Base-by-base conservation (phyloP, 1,140 invertebrate genomes). In the Hypsibius dujardini region DNA sequence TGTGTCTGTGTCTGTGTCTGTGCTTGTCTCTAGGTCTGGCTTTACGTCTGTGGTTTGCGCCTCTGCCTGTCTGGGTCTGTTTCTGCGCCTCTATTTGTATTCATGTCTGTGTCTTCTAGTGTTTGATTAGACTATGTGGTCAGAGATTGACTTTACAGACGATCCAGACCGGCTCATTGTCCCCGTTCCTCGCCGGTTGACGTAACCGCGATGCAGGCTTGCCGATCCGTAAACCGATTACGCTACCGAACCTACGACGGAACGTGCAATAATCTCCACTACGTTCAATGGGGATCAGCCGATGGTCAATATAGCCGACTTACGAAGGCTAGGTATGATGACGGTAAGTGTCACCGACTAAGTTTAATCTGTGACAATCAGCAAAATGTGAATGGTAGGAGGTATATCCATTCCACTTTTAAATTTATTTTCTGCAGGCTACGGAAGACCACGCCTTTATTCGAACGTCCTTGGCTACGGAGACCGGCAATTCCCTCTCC, bases 321-420 rank as follows among this genome's bases (percentile, higher is more conserved):
- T 7, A 56, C 50, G 7, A 56, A 12, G 50, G 7, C 50, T 12
- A 56, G 50, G n/a, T 56, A 56, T 56, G 50, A 56, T n/a, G 50
- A 56, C 50, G 50, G 50, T 56, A 56, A n/a, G 50, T 56, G 7
- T 56, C n/a, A n/a, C n/a, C 50, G n/a, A 56, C 50, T n/a, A 56
- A n/a, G n/a, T n/a, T 12, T 56, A 56, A 56, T 7, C 7, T 12
- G 7, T n/a, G 50, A 56, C 28, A 28, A 28, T 28, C 28, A 56
- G 7, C 50, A 56, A 12, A n/a, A 56, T 12, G n/a, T 56, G 7
- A 56, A n/a, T 56, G 50, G 50, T 56, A n/a, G n/a, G n/a, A 56
- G 28, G 28, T 28, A 28, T 28, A 28, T 28, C 28, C 28, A 28
- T 28, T 28, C 28, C 28, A 28, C 28, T 28, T 28, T 28, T 56